Evolutionary conservation across 2,113 vertebrate genomes (phyloP), one percentile per base, ranked within the genome.

Genomic region (Gobiocypris rarus): DNA sequence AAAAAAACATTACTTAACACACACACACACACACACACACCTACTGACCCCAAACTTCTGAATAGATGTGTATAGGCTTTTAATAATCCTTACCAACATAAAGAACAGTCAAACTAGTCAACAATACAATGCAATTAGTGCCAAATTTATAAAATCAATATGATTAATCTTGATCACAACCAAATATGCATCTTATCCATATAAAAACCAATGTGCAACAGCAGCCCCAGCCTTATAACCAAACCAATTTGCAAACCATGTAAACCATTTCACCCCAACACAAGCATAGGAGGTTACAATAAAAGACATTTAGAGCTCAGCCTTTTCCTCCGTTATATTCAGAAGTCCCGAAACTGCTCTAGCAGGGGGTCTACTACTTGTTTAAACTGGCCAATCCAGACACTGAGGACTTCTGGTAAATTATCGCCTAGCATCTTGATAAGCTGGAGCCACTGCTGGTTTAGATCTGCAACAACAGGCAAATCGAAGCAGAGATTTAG

Each of bases 381-480:
- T 90, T 91, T 93, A 74, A 93, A 45, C 90, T 93, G 89, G 89
- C 87, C 88, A 56, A 94, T 87, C 94, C 94, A 95, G 84, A 87
- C 45, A 89, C 34, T 90, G 89, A 95, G 10, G 61, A 88, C 88
- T 84, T 94, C 92, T 9, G 93, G 93, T 41, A 93, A 84, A 88
- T 93, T 93, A 92, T 85, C 86, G 88, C 88, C 86, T 90, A 95
- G 89, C 79, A 89, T 89, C 93, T 90, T 92, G 93, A 94, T 93
- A 91, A 94, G 83, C 77, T 90, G 88, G 86, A 41, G 91, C 93
- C 92, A 94, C 86, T 41, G 90, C 82, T 86, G 82, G 79, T 91
- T 89, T 87, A 92, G 88, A 93, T 93, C 94, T 95, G 94, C 93
- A 95, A 95, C 91, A 88, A 95, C 94, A 95, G 92, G 92, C 85